These are phyloP conservation scores for Hypsopygia costalis DNA, from an alignment of 2,888 invertebrate species.

Conservation along the genomic window DNA sequence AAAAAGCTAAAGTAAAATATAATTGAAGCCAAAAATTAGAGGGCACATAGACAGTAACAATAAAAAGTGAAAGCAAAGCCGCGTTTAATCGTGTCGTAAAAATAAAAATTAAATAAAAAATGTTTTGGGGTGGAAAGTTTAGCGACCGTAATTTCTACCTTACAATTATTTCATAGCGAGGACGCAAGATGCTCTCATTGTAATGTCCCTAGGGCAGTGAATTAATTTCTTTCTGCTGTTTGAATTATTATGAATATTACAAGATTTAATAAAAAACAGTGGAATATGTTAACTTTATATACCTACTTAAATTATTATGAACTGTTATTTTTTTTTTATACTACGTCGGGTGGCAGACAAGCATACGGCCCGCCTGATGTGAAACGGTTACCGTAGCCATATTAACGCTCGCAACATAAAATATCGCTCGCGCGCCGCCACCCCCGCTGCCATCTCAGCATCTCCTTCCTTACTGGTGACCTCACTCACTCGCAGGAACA, in stretches of 20 bases:
- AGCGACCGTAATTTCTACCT: slow-evolving; percentile 59
- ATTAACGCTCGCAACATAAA: too few species aligned
- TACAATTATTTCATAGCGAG: slow-evolving; percentile 68
- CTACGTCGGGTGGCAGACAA: too few species aligned
- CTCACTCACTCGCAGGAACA: too few species aligned
- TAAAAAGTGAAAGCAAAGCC: slow-evolving; percentile 79
- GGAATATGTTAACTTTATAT: too few species aligned
- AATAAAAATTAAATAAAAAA: slow-evolving; percentile 80
- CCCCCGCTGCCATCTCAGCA: too few species aligned
- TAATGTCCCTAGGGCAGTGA: slow-evolving; percentile 46
- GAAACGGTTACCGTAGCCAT: too few species aligned
- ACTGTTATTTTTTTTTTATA: too few species aligned
- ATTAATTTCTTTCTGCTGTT: slow-evolving; percentile 6
- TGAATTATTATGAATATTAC: slow-evolving; percentile 1
- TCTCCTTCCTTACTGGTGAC: too few species aligned
- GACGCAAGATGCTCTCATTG: slow-evolving; percentile 51
- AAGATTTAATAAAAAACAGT: slow-evolving; percentile 15
- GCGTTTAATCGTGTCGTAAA: slow-evolving; percentile 78
- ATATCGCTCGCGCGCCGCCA: too few species aligned
- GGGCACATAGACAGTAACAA: slow-evolving; percentile 76
- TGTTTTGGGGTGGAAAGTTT: slow-evolving; percentile 72
- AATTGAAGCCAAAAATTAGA: slow-evolving; percentile 77
- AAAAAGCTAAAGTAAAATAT: slow-evolving; percentile 62
- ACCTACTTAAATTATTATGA: too few species aligned
- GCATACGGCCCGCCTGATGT: too few species aligned